Percentiles rank a stretch among this genome's conserved stretches.
These are phyloP conservation scores for Haemorhous mexicanus DNA, from an alignment of 2,113 vertebrate species.

Conservation along the genomic window DNA sequence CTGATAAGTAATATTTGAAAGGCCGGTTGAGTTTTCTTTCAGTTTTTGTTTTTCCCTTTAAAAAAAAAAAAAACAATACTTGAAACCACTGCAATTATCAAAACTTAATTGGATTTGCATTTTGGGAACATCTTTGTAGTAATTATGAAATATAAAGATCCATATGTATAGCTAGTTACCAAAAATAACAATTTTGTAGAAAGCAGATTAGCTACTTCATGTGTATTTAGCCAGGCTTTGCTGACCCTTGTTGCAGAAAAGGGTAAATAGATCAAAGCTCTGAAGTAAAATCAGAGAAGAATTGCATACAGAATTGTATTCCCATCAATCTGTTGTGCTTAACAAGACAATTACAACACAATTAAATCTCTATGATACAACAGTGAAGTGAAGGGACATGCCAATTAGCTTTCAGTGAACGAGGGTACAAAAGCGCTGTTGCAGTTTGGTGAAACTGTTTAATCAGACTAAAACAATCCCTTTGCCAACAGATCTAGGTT, in stretches of 20 bases:
- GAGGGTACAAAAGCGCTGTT: background rate
- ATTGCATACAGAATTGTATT: background rate
- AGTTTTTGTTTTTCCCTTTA: accelerated
- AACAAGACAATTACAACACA: background rate
- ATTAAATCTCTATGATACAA: background rate
- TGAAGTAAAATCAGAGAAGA: background rate
- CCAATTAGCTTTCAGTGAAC: background rate
- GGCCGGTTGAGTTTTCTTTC: background rate
- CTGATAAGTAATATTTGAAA: background rate
- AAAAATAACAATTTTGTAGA: background rate
- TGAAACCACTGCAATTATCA: background rate
- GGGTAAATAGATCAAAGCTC: background rate
- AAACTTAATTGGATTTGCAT: background rate
- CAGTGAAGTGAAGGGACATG: background rate
- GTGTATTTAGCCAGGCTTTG: background rate
- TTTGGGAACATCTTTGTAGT: background rate
- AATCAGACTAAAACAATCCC: background rate
- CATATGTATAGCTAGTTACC: background rate
- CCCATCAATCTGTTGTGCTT: background rate
- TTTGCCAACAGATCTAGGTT: background rate
- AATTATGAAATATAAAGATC: background rate
- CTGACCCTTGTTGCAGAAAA: background rate
- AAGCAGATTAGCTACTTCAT: background rate
- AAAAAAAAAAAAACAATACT: background rate
- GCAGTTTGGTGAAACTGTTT: background rate